phyloP scores from a whole-genome alignment of 2,113 vertebrate species.

The Takifugu flavidus region DNA sequence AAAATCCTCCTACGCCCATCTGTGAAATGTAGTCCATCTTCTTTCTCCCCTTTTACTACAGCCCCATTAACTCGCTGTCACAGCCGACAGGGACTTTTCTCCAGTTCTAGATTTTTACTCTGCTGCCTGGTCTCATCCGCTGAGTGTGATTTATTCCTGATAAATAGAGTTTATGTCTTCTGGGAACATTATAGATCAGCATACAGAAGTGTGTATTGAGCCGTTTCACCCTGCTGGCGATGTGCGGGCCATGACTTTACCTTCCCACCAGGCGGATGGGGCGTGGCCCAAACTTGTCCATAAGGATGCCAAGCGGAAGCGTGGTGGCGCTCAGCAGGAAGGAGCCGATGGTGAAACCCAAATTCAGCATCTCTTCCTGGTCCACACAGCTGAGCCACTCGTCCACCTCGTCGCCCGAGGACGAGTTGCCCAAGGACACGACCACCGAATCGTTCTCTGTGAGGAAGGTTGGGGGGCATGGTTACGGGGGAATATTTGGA shows the following conservation, averaged over 20 bases:
- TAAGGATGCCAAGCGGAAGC: constrained; percentile 85
- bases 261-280: constrained; percentile 84
- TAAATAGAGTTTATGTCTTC: too few relatives aligned
- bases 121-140: too few relatives aligned
- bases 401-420: not conserved
- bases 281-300: constrained; percentile 87
- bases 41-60: too few relatives aligned
- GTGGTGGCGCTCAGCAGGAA: constrained; percentile 89
- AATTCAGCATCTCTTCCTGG: constrained; percentile 88
- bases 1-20: too few relatives aligned
- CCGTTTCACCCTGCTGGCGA: too few relatives aligned
- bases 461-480: not conserved
- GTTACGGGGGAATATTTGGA: too few relatives aligned
- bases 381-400: constrained; percentile 72
- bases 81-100: too few relatives aligned
- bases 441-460: constrained; percentile 53
- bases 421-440: constrained; percentile 26
- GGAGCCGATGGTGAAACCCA: constrained; percentile 89
- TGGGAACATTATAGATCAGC: too few relatives aligned
- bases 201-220: not conserved
- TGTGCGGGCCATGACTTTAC: constrained; percentile 55
- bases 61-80: too few relatives aligned
- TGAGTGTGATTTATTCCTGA: too few relatives aligned
- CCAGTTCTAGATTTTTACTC: too few relatives aligned
- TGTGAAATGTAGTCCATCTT: too few relatives aligned